Percentiles rank a stretch among this genome's conserved stretches.
Conservation (phyloP, 2,888 invertebrate species). For the Clepsis dumicolana region DNA sequence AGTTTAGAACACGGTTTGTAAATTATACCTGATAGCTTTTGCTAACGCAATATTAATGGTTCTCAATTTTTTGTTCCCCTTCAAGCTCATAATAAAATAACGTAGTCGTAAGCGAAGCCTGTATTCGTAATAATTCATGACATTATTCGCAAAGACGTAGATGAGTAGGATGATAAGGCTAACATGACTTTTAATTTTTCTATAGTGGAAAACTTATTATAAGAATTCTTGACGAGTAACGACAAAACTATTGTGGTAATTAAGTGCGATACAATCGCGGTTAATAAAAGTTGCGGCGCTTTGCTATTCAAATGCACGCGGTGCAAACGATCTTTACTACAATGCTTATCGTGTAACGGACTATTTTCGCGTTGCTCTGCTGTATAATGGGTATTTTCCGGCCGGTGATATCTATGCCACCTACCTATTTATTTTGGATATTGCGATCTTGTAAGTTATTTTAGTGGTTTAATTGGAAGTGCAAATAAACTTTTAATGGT, state of each 20-base stretch:
- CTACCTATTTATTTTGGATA: constrained; percentile 21
- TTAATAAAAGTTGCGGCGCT: constrained; percentile 76
- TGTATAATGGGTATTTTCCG: constrained; percentile 27
- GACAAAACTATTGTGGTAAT: constrained; percentile 81
- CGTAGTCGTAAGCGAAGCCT: not conserved
- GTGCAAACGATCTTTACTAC: constrained; percentile 36
- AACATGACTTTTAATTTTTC: constrained; percentile 22
- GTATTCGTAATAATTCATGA: not conserved
- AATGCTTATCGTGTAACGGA: constrained; percentile 38
- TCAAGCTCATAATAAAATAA: not conserved
- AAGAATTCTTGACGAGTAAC: constrained; percentile 43
- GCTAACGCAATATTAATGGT: constrained; percentile 11
- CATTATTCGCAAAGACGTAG: constrained; percentile 9
- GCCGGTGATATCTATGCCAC: constrained; percentile 27
- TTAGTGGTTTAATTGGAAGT: not conserved
- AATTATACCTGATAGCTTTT: not conserved
- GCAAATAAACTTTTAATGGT: not conserved
- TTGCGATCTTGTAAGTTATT: constrained; percentile 11
- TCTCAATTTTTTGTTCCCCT: not conserved
- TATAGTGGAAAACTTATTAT: constrained; percentile 44
- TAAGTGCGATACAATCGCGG: constrained; percentile 75
- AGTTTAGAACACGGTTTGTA: not conserved
- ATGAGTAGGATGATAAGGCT: constrained; percentile 5
- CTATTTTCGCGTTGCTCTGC: constrained; percentile 29
- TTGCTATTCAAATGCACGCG: constrained; percentile 74